Percentiles rank a stretch among this genome's conserved stretches.
Evolutionary conservation across 1,140 invertebrate genomes (phyloP).

Genomic region (Subanguina moxae): DNA sequence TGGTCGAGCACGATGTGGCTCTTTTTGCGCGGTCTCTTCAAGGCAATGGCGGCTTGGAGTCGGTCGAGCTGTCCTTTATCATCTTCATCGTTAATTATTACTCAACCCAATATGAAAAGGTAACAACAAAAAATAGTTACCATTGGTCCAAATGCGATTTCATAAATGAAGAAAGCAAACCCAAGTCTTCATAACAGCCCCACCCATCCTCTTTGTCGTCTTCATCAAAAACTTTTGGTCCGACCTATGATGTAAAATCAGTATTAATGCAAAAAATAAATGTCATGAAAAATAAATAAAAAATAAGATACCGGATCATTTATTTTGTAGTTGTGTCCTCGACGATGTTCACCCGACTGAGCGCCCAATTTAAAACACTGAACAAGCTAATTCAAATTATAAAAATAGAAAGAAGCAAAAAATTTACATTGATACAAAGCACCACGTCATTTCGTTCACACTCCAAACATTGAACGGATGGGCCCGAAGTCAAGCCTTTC

Average conservation of each 20-base stretch:
- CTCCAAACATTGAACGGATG: constrained; percentile 28
- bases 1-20: no score
- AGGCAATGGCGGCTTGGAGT: no score
- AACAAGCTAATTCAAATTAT: not conserved
- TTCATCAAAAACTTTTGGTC: constrained; percentile 22
- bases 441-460: constrained; percentile 18
- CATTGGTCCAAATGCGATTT: constrained; percentile 25
- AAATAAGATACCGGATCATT: constrained; percentile 4
- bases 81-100: no score
- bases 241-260: constrained; percentile 10
- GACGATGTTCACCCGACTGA: constrained; percentile 19
- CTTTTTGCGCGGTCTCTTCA: no score
- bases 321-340: constrained; percentile 18
- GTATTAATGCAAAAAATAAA: not conserved
- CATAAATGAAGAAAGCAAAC: constrained; percentile 19
- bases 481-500: constrained; percentile 6
- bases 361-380: constrained; percentile 26
- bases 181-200: constrained; percentile 28
- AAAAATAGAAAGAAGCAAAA: not conserved
- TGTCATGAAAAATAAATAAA: not conserved
- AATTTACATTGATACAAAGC: constrained; percentile 24
- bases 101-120: no score
- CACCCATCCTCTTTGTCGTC: constrained; percentile 3
- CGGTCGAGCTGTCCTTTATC: no score
- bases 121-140: constrained; percentile 7